Evolutionary conservation across 1,140 invertebrate species (phyloP), one percentile per base, ranked within the genome.

Genomic region (Chironomus striatipennis): DNA sequence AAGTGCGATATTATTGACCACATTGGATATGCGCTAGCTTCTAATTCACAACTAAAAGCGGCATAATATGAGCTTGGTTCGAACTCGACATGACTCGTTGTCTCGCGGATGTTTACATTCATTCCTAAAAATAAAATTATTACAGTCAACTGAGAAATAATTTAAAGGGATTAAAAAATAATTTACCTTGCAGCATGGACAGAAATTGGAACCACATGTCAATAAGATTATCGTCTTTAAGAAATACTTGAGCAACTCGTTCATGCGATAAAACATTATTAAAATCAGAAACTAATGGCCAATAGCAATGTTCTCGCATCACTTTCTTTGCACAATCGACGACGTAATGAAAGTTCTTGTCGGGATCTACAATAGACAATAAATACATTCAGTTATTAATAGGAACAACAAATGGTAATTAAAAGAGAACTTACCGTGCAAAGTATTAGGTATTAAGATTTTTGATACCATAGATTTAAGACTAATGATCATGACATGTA

Each of bases 281-380:
- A 47, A 99, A 88, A 85, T 99, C 97, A 0, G 95, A 97, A 47
- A 98, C 94, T 3, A 98, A 85, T 10, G 97, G 96, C 96, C 96
- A 98, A 84, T 98, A 98, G 84, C 95, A 97, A 83, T 98, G 97
- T 79, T 98, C 94, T 83, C 95, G 97, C 94, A 98, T 97, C 6
- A 97, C 92, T 77, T 91, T 87, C 76, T 91, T 87, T 12, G 89
- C 91, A 82, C 96, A 98, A 79, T 98, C 95, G 7, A 98, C 96
- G n/a, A 98, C 95, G 78, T 88, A 89, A 80, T 96, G 94, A 77
- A 89, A 90, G 82, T 95, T 96, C 77, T 90, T 89, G 17, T 88
- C 86, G 42, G 89, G 87, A 85, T 93, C 91, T 93, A 79, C 21
- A 73, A 15, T n/a, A n/a, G 20, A 21, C 12, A 73, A 42, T n/a